Percentiles rank a stretch among this genome's conserved stretches.
Evolutionary conservation across 30 jellyfish, hydroid and myxozoan species (phyloP).

Genomic region (Pseudorhiza aurosa): DNA sequence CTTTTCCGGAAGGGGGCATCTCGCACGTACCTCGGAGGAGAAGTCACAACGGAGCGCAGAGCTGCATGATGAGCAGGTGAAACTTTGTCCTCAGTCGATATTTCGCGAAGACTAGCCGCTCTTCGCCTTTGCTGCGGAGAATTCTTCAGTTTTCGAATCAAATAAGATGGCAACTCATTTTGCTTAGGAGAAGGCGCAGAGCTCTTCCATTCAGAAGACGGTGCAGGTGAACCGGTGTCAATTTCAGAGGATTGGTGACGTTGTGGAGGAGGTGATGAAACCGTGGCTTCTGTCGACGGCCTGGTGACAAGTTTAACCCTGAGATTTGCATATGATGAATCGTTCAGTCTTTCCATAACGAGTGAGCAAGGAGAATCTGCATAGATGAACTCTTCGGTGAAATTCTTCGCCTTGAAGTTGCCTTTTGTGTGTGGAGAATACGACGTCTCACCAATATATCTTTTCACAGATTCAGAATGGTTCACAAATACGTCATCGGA

Average conservation of each 20-base stretch:
- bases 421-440: too few relatives aligned
- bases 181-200: background rate
- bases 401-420: background rate
- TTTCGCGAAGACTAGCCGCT: conserved; percentile 26
- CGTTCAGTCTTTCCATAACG: conserved; percentile 34
- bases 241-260: background rate
- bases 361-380: conserved; percentile 52
- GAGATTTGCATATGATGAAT: conserved; percentile 36
- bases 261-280: background rate
- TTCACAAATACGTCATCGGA: too few relatives aligned
- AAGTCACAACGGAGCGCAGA: conserved; percentile 16
- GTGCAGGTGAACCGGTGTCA: background rate
- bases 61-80: background rate
- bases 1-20: conserved; percentile 58
- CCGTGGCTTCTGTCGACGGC: background rate
- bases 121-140: conserved; percentile 55
- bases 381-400: background rate
- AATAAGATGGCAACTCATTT: conserved; percentile 31
- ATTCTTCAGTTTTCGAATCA: conserved; percentile 14
- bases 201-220: background rate
- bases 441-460: too few relatives aligned
- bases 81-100: background rate
- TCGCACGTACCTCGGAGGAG: conserved; percentile 46
- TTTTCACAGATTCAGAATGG: too few relatives aligned
- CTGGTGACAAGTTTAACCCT: background rate